Percentiles rank a stretch among this genome's conserved stretches.
Conservation (phyloP, 2,797 vertebrate species). For the Dryobates pubescens region DNA sequence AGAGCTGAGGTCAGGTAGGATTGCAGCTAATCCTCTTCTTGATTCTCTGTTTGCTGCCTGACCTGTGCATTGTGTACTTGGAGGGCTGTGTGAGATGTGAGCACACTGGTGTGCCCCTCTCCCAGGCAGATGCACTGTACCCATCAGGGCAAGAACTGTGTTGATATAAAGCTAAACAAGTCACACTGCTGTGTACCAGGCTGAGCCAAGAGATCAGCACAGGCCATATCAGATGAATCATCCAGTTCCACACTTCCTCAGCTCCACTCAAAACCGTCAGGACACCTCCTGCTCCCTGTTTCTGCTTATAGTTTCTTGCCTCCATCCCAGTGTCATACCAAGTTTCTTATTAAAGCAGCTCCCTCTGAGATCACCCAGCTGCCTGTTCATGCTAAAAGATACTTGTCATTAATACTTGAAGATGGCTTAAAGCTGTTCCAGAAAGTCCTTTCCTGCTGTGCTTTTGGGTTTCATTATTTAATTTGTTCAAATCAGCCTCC, state of each 20-base stretch:
- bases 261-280: rapidly evolving
- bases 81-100: neutral
- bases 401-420: neutral
- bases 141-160: neutral
- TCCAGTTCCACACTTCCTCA: neutral
- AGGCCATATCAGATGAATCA: rapidly evolving
- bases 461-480: neutral
- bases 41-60: neutral
- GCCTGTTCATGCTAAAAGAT: neutral
- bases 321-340: neutral
- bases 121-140: neutral
- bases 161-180: neutral
- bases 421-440: neutral
- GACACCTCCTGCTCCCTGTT: neutral
- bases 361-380: neutral
- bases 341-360: neutral
- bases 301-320: neutral
- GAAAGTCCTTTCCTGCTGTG: constrained; percentile 11
- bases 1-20: neutral
- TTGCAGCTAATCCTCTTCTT: neutral
- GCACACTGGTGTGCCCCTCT: rapidly evolving
- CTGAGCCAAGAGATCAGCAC: rapidly evolving
- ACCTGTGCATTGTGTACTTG: rapidly evolving
- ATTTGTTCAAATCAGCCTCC: neutral
- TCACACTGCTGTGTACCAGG: neutral